Conservation (phyloP, 2,888 invertebrate species). For the Quadriops clusia region DNA sequence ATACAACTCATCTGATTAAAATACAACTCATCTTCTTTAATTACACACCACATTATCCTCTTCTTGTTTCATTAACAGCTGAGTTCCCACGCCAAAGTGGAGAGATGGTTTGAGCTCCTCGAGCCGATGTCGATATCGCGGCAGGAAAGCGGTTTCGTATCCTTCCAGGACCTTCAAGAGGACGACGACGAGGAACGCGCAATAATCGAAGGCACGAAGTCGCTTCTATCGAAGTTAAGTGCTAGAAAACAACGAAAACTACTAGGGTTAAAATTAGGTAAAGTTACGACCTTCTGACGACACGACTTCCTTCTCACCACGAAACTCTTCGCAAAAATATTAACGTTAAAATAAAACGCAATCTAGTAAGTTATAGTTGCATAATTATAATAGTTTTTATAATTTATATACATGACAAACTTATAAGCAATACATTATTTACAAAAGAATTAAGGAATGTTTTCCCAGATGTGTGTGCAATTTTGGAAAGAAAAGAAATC, state of each 20-base stretch:
- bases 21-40: too few species aligned
- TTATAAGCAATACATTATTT: too few species aligned
- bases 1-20: too few species aligned
- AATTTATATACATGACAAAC: too few species aligned
- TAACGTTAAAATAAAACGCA: too few species aligned
- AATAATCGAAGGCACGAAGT: conserved; percentile 54
- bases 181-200: conserved; percentile 45
- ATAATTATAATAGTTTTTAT: too few species aligned
- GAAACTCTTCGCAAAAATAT: too few species aligned
- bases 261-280: conserved; percentile 54
- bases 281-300: conserved; percentile 57
- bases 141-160: conserved; percentile 68
- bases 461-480: too few species aligned
- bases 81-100: conserved; percentile 65
- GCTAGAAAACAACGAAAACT: conserved; percentile 59
- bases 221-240: conserved; percentile 55
- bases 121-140: conserved; percentile 53
- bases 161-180: conserved; percentile 44
- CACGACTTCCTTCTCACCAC: too few species aligned
- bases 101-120: conserved; percentile 68
- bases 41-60: conserved; percentile 3
- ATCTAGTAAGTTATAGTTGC: too few species aligned
- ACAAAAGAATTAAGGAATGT: too few species aligned
- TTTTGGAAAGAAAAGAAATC: too few species aligned
- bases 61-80: conserved; percentile 41